Conservation (phyloP, 2,888 invertebrate genomes). For the Heliconius sara region DNA sequence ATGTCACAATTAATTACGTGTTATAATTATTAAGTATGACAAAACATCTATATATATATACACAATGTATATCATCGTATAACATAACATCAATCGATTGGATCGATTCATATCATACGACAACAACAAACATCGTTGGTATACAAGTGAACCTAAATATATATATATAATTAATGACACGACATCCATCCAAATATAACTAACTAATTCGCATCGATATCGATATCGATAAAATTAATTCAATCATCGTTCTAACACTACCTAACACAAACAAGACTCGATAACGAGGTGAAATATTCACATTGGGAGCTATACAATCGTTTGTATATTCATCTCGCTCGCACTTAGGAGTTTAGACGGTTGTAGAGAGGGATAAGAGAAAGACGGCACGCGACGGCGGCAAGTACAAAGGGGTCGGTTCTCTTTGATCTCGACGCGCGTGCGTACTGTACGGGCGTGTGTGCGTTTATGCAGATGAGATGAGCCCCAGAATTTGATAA, state of each 20-base stretch:
- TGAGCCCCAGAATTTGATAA: slow-evolving; percentile 80
- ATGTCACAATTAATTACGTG: slow-evolving; percentile 5
- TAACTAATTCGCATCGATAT: slow-evolving; percentile 58
- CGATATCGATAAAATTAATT: slow-evolving; percentile 65
- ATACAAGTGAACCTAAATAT: slow-evolving; percentile 4
- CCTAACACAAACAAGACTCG: slow-evolving; percentile 83
- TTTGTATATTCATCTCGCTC: slow-evolving; percentile 67
- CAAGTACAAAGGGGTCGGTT: slow-evolving; percentile 80
- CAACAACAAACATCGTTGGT: neutral
- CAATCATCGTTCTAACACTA: slow-evolving; percentile 64
- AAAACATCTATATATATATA: neutral
- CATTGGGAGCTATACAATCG: slow-evolving; percentile 80
- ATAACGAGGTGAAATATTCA: slow-evolving; percentile 85
- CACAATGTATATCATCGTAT: neutral
- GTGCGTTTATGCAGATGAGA: slow-evolving; percentile 81
- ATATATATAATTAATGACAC: slow-evolving; percentile 7
- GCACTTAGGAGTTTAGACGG: slow-evolving; percentile 61
- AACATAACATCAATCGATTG: neutral
- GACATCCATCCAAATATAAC: slow-evolving; percentile 29
- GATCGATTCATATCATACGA: neutral
- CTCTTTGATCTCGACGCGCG: slow-evolving; percentile 82
- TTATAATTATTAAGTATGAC: neutral
- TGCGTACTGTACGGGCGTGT: slow-evolving; percentile 71
- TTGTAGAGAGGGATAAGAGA: slow-evolving; percentile 68
- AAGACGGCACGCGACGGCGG: slow-evolving; percentile 81